phyloP scores from a whole-genome alignment of 2,113 vertebrate species.

The Eonycteris spelaea region DNA sequence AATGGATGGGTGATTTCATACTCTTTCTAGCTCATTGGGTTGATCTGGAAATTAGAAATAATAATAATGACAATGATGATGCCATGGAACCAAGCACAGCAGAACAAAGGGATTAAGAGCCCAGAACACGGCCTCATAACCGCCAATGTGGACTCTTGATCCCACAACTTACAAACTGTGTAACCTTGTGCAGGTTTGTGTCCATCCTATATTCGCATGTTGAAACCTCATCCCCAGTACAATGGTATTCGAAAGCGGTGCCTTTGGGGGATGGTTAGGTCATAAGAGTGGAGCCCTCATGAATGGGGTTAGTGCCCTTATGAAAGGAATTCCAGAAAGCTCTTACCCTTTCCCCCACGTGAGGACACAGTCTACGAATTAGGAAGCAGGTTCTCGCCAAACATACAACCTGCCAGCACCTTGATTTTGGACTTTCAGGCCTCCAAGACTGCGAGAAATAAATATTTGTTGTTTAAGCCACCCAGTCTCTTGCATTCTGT shows the following conservation, averaged over 20 bases:
- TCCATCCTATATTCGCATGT: not conserved
- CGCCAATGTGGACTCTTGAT: not conserved
- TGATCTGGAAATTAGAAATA: not conserved
- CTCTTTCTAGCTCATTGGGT: not conserved
- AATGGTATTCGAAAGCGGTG: not conserved
- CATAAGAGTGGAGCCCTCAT: not conserved
- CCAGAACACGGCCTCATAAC: not conserved
- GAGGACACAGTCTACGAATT: not conserved
- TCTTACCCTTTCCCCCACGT: not conserved
- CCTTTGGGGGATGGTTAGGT: not conserved
- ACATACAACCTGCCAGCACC: not conserved
- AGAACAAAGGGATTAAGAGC: not conserved
- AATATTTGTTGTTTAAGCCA: not conserved
- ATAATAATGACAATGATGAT: not conserved
- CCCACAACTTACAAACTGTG: not conserved
- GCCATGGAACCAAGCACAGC: not conserved
- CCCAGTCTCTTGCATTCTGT: not conserved
- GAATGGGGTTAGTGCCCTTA: not conserved
- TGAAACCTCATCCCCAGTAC: not conserved
- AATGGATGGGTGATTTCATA: not conserved
- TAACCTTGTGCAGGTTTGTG: not conserved
- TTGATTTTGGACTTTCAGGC: not conserved
- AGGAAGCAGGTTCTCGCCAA: not conserved
- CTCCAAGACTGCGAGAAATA: not conserved
- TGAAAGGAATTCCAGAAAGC: too few species aligned